Conservation (phyloP, 2,888 invertebrate species). For the Didymodactylos carnosus region DNA sequence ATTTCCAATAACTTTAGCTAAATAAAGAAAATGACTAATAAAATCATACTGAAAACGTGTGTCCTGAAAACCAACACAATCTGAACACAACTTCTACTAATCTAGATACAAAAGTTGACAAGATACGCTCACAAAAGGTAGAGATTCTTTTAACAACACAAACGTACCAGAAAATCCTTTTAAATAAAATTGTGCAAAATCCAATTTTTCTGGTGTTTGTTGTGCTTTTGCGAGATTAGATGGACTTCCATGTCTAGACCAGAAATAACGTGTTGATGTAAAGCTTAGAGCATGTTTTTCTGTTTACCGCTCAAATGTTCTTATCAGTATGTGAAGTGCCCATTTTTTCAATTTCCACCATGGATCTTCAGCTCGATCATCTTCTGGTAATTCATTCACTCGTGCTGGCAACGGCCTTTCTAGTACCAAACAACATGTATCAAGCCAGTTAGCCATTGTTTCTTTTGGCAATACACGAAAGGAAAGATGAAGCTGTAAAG, state of each 20-base stretch:
- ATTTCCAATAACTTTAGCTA: slow-evolving; percentile 50
- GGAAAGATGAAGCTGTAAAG: slow-evolving; percentile 15
- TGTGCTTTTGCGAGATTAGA: slow-evolving; percentile 59
- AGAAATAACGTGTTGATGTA: no score
- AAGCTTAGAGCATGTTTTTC: no score
- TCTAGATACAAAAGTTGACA: no score
- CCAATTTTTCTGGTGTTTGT: slow-evolving; percentile 49
- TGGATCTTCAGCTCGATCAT: slow-evolving; percentile 60
- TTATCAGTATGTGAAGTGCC: slow-evolving; percentile 73
- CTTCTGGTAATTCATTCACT: slow-evolving; percentile 48
- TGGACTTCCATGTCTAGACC: slow-evolving; percentile 72
- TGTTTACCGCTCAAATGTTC: slow-evolving; percentile 69
- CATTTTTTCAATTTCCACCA: slow-evolving; percentile 99
- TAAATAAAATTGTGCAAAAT: slow-evolving; percentile 84
- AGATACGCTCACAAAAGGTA: background rate
- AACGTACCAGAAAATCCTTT: slow-evolving; percentile 56
- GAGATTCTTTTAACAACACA: slow-evolving; percentile 10
- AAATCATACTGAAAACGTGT: background rate
- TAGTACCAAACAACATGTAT: slow-evolving; percentile 16
- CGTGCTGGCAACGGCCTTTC: slow-evolving; percentile 7
- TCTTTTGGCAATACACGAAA: slow-evolving; percentile 13
- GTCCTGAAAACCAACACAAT: no score
- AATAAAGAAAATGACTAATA: slow-evolving; percentile 15
- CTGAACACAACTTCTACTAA: no score
- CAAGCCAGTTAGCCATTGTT: slow-evolving; percentile 16